Evolutionary conservation across 2,888 invertebrate genomes (phyloP).

Genomic region (Tiliacea citrago): DNA sequence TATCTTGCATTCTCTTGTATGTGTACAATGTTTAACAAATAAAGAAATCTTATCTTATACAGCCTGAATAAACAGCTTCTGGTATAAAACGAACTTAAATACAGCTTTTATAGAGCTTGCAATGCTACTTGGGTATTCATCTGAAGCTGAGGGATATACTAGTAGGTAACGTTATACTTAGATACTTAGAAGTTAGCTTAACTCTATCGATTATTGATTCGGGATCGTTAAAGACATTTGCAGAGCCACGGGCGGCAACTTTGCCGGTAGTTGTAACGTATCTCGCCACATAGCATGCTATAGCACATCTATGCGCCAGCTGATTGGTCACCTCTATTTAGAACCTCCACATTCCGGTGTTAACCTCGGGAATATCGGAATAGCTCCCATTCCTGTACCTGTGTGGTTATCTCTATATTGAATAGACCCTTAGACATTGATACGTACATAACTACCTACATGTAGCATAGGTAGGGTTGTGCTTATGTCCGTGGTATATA

Average conservation of each 20-base stretch:
- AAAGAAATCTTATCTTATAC: too few relatives aligned
- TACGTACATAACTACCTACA: slow-evolving; percentile 7
- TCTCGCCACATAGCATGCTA: slow-evolving; percentile 25
- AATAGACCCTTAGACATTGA: slow-evolving; percentile 27
- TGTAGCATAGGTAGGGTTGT: background rate
- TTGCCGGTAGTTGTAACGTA: slow-evolving; percentile 33
- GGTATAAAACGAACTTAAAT: too few relatives aligned
- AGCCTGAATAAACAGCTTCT: too few relatives aligned
- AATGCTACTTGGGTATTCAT: background rate
- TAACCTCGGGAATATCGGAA: slow-evolving; percentile 81
- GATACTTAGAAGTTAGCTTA: slow-evolving; percentile 4
- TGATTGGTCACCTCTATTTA: slow-evolving; percentile 81
- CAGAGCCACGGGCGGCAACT: slow-evolving; percentile 18
- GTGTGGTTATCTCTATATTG: slow-evolving; percentile 62
- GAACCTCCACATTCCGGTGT: slow-evolving; percentile 79
- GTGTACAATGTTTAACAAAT: too few relatives aligned
- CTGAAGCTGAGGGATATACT: background rate
- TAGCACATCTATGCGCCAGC: slow-evolving; percentile 41
- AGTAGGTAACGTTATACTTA: slow-evolving; percentile 10
- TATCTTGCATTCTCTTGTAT: too few relatives aligned
- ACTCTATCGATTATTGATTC: slow-evolving; percentile 11
- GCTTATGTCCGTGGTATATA: slow-evolving; percentile 5
- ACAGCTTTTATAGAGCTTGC: too few relatives aligned
- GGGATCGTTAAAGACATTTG: slow-evolving; percentile 18
- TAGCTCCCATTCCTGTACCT: slow-evolving; percentile 79